Conservation (phyloP, 2,888 invertebrate species). For the Agrilus biguttatus region DNA sequence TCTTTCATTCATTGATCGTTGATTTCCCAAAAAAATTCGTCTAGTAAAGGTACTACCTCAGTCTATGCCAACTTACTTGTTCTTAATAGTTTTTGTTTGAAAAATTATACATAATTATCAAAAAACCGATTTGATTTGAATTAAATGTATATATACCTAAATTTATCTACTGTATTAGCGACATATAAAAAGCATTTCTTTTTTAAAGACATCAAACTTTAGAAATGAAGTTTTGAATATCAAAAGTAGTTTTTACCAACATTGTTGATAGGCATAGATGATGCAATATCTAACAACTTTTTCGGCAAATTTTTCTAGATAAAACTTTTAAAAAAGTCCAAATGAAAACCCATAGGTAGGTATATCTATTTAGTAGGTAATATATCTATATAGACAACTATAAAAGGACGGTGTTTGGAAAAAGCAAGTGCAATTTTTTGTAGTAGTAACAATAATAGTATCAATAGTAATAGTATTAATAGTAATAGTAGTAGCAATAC, state of each 20-base stretch:
- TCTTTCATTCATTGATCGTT: too few relatives aligned
- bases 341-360: background rate
- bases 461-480: background rate
- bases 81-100: too few relatives aligned
- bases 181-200: too few relatives aligned
- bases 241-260: slow-evolving; percentile 2
- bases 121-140: too few relatives aligned
- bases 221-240: slow-evolving; percentile 8
- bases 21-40: too few relatives aligned
- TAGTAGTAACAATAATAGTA: background rate
- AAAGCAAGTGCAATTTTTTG: slow-evolving; percentile 1
- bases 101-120: too few relatives aligned
- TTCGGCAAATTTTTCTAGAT: background rate
- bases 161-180: too few relatives aligned
- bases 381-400: slow-evolving; percentile 4
- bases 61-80: too few relatives aligned
- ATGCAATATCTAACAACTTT: background rate
- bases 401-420: slow-evolving; percentile 1
- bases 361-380: background rate
- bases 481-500: background rate
- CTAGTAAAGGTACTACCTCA: too few relatives aligned
- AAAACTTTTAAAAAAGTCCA: background rate
- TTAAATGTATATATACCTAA: too few relatives aligned
- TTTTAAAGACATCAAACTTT: slow-evolving; percentile 2
- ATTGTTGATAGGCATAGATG: too few relatives aligned